Base-by-base conservation (phyloP, 2,113 vertebrate genomes). In the Myrmecophaga tridactyla region DNA sequence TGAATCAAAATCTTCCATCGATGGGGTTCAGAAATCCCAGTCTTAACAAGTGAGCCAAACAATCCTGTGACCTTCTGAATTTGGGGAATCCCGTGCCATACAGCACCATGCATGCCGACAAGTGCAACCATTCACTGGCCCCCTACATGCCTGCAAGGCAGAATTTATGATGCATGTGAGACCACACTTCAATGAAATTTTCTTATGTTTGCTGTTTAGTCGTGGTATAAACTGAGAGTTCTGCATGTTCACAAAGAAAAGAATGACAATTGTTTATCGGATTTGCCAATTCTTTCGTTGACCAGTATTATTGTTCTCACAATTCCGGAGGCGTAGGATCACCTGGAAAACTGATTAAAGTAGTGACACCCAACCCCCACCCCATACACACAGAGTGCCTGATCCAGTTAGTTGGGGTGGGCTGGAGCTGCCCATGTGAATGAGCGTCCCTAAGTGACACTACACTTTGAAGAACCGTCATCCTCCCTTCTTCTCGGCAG, bases 71-170 rank as follows among this genome's bases (percentile, higher is more conserved):
- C 81, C 17, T 72, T 81, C 34, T 7, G n/a, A 62, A 27, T 41
- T 62, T 17, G 18, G 10, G 20, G 17, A 62, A 36, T 84, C 93
- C 2, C 25, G 20, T 8, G 51, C 39, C 78, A 62, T 58, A 18
- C 34, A 41, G 41, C 51, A 63, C 15, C 58, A 43, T 13, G 3
- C 8, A 63, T 18, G 82, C 25, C 23, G 7, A 46, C 2, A 78
- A 73, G 3, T 12, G 78, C 15, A 69, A 17, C 20, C 58, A 69
- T 69, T 78, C 31, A 70, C 34, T 25, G 18, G 34, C 34, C 67
- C 1, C 3, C 14, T 51, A 39, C 14, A n/a, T 8, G 70, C 4
- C 10, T 41, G 20, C 0, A 70, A 69, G 0, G n/a, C 2, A 87
- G 43, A 11, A 92, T 31, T 83, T 62, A 34, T 76, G 20, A 14